Evolutionary conservation across 2,113 vertebrate species (phyloP).

Genomic region (Crotophaga sulcirostris): DNA sequence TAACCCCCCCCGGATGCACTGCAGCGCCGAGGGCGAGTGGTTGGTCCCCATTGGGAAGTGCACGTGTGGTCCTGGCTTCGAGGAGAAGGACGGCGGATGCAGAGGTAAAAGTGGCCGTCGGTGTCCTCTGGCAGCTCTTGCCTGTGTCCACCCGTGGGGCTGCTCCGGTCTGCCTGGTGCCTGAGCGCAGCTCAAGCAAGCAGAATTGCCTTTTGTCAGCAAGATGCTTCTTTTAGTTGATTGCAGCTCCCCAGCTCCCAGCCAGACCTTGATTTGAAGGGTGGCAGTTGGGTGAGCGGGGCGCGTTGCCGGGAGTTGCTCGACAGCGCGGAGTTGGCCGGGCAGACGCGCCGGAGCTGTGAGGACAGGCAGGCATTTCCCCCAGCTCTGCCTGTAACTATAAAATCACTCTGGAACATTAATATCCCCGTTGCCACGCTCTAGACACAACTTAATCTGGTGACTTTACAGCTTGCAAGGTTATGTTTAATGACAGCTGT

Average conservation of each 20-base stretch:
- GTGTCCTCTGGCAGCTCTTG: neutral
- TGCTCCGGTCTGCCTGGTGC: neutral
- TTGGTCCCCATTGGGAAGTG: slow-evolving; percentile 95
- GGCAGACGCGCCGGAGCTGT: neutral
- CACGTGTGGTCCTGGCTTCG: slow-evolving; percentile 91
- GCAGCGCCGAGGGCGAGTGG: slow-evolving; percentile 96
- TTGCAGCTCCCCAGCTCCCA: neutral
- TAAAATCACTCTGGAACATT: neutral
- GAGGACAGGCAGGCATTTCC: neutral
- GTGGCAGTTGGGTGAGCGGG: neutral
- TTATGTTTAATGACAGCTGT: neutral
- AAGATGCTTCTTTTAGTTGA: neutral
- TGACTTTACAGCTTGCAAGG: neutral
- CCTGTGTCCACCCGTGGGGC: neutral
- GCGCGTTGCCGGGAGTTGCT: accelerated
- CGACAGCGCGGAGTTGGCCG: neutral
- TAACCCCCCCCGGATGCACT: slow-evolving; percentile 94
- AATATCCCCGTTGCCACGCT: neutral
- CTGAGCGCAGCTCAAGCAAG: neutral
- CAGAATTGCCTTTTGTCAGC: neutral
- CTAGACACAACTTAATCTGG: neutral
- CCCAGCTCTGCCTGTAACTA: neutral
- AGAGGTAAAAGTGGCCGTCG: slow-evolving; percentile 79
- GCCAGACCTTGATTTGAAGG: neutral
- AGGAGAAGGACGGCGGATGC: slow-evolving; percentile 92